These are phyloP conservation scores for Progne subis DNA, from an alignment of 2,113 vertebrate species.

Conservation along the genomic window DNA sequence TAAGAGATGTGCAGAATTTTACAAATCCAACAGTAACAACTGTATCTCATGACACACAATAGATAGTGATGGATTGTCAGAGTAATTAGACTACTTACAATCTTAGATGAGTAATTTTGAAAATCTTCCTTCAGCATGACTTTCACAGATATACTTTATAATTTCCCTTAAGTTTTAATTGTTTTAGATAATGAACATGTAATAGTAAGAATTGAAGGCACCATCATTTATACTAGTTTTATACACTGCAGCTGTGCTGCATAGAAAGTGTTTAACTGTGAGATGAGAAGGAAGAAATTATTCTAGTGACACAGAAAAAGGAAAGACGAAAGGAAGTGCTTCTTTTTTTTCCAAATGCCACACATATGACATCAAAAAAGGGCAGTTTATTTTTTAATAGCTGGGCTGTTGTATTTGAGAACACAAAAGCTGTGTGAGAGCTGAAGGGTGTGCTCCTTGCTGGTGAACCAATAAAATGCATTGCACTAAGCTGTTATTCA, in stretches of 20 bases:
- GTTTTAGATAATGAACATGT: background rate
- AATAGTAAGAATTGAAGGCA: background rate
- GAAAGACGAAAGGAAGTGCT: background rate
- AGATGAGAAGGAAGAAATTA: background rate
- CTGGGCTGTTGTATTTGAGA: background rate
- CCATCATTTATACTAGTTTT: background rate
- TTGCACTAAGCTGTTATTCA: background rate
- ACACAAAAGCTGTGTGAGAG: background rate
- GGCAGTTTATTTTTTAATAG: background rate
- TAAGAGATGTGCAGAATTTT: background rate
- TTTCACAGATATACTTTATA: background rate
- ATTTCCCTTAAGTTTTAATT: constrained; percentile 17
- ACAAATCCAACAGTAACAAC: background rate
- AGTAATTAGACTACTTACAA: background rate
- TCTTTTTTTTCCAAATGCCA: background rate
- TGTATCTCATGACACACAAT: background rate
- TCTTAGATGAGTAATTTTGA: background rate
- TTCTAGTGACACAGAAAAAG: background rate
- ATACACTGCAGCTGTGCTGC: background rate
- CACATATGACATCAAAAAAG: background rate
- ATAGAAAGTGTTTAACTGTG: background rate
- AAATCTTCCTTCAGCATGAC: background rate
- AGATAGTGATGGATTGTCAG: background rate
- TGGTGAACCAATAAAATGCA: background rate
- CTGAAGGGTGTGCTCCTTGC: background rate